Base-by-base conservation (phyloP, 2,888 invertebrate genomes). In the Coenonympha glycerion region DNA sequence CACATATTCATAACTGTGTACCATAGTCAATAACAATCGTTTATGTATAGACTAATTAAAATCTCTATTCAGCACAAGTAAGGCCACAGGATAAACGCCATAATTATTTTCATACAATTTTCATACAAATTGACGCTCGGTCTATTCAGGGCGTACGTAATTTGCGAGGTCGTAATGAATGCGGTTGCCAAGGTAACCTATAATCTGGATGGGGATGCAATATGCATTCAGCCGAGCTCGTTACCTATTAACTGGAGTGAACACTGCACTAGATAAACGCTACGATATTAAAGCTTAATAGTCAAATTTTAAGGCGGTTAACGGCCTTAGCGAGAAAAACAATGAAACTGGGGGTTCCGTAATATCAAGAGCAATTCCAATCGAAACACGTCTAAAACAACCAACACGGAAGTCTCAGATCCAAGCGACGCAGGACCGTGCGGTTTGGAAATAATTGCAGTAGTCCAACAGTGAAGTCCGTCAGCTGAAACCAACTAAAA, bases 211-310 rank as follows among this genome's bases (percentile, higher is more conserved):
- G 49, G 19, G 39, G 28, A 36, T 40, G 47, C 49, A 52, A 49
- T 49, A 36, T 40, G 47, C 49, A 52, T 52, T 49, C 49, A 52
- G 15, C 49, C 19, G 22, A 28, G 39, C 46, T 52, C 31, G 37
- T 34, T 41, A 50, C 53, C 55, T 57, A 57, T 57, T 55, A 57
- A 52, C 49, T 40, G 46, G 55, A 58, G 56, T 52, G 53, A 52
- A 52, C 36, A 28, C 46, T 4, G 9, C 6, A 53, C 37, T 47
- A 44, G 47, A 44, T 47, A 33, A 48, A 49, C 41, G 47, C 49
- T 24, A 31, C 42, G 21, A 31, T 33, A 52, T 52, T 53, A 53
- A 54, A 53, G 13, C 40, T 31, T 53, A 53, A 52, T 46, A 34
- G 42, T 40, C 41, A 49, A 22, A 22, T 47, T 48, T 49, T 49